Base-by-base conservation (phyloP, 2,888 invertebrate species). In the Rhagium mordax region DNA sequence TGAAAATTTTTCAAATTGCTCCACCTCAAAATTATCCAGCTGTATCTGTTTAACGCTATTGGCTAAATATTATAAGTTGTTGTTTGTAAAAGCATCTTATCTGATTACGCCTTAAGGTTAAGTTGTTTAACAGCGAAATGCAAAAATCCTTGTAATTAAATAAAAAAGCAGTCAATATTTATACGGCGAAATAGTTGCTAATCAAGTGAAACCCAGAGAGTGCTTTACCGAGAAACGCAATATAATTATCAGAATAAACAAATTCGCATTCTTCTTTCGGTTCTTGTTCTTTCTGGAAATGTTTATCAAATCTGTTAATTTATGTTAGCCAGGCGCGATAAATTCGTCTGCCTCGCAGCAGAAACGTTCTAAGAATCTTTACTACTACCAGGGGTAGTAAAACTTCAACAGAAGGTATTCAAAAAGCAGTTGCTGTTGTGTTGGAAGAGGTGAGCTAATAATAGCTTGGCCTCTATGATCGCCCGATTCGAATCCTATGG, bases 231-330 rank as follows among this genome's bases (percentile, higher is more conserved):
- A 59, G 59, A 59, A 59, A 59, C 59, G 59, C 33, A 57, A n/a
- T 29, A 18, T 18, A 33, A 41, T 41, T 41, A 18, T 18, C 18
- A 59, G 16, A 18, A 59, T 33, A 33, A 59, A 59, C 59, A 33
- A 59, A 59, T 33, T 18, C 33, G 59, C 59, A 59, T 59, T 59
- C 33, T 33, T 59, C 59, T 41, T 33, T 2, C 13, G 10, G 33
- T 59, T 59, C 15, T 59, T 59, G 33, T 59, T 59, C 15, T 59
- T 59, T 59, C 33, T 59, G 33, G 33, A 59, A 18, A 10, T 59
- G 59, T 59, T 59, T 59, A 59, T 59, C n/a, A 59, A 59, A 41
- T 33, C 59, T 59, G 59, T 16, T 59, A 29, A 29, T 33, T 41
- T 33, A 20, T 4, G 59, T 59, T 59, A 33, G 18, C 16, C 20